phyloP scores from a whole-genome alignment of 2,797 vertebrate species.

The Eulemur rubriventer region DNA sequence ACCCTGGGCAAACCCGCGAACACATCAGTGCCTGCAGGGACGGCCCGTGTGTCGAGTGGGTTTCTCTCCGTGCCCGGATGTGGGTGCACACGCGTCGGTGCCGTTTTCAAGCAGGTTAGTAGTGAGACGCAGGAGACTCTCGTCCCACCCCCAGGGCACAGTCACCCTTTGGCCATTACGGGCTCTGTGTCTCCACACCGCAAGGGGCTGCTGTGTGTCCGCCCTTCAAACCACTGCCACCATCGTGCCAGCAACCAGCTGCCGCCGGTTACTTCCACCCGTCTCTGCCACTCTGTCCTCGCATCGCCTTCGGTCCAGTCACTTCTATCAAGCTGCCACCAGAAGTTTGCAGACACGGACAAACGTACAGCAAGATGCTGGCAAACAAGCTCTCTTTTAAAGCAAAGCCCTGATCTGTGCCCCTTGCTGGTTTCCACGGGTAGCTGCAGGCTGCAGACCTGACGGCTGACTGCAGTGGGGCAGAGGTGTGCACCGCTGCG shows the following conservation, averaged over 20 bases:
- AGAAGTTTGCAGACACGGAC: background rate
- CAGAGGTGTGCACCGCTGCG: background rate
- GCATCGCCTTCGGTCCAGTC: accelerated
- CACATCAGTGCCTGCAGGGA: background rate
- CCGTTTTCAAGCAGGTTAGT: background rate
- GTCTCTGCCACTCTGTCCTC: accelerated
- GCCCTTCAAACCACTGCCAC: background rate
- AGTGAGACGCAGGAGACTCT: background rate
- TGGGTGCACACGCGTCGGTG: accelerated
- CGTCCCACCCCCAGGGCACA: accelerated
- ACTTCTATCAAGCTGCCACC: background rate
- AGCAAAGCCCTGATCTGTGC: background rate
- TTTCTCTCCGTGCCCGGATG: background rate
- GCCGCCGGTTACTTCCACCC: background rate
- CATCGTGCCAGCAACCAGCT: accelerated
- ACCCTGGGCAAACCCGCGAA: accelerated
- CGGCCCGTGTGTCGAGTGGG: accelerated
- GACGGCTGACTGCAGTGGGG: accelerated
- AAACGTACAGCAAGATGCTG: background rate
- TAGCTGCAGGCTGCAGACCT: accelerated
- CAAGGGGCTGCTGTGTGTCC: accelerated
- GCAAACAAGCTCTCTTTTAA: background rate
- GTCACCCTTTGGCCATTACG: too few species aligned
- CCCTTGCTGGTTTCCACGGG: background rate
- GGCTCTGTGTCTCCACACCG: background rate